Evolutionary conservation across 1,140 invertebrate genomes (phyloP), one percentile per base, ranked within the genome.

Genomic region (Orchesella cincta): DNA sequence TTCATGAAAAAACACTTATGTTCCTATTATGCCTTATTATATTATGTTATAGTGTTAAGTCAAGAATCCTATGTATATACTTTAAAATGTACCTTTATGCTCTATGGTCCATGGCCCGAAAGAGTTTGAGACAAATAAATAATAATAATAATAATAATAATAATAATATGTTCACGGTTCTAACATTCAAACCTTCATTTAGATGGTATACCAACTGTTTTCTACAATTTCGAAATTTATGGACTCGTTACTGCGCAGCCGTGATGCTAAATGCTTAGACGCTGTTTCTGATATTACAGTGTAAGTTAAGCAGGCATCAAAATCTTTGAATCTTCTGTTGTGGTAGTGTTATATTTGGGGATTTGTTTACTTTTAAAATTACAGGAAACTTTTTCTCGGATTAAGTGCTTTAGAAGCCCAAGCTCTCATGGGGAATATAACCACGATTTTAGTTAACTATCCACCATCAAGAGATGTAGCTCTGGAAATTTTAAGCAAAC

Each of bases 121-220:
- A n/a, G n/a, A n/a, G n/a, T n/a, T n/a, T n/a, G n/a, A n/a, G n/a
- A n/a, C n/a, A n/a, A n/a, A n/a, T n/a, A n/a, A n/a, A n/a, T n/a
- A n/a, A n/a, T n/a, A n/a, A n/a, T n/a, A n/a, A 67, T 34, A 28
- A 16, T 5, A 71, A 33, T 18, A 57, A 28, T 23, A 23, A 16
- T 52, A 36, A 20, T 75, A 5, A 20, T 70, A 8, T 28, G 35
- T 72, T 76, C 70, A 16, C 20, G 12, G 1, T 36, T 26, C 67
- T n/a, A n/a, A n/a, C n/a, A n/a, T n/a, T n/a, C n/a, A n/a, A n/a
- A n/a, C n/a, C n/a, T n/a, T n/a, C n/a, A n/a, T n/a, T 12, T 33
- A 80, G 76, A 74, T 78, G 16, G 16, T 80, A 29, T 64, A 74
- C 28, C 52, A 80, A 34, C 35, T 78, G 20, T 78, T 76, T 34